Evolutionary conservation across 2,113 vertebrate genomes (phyloP).

Genomic region (Oxygymnocypris stewartii): DNA sequence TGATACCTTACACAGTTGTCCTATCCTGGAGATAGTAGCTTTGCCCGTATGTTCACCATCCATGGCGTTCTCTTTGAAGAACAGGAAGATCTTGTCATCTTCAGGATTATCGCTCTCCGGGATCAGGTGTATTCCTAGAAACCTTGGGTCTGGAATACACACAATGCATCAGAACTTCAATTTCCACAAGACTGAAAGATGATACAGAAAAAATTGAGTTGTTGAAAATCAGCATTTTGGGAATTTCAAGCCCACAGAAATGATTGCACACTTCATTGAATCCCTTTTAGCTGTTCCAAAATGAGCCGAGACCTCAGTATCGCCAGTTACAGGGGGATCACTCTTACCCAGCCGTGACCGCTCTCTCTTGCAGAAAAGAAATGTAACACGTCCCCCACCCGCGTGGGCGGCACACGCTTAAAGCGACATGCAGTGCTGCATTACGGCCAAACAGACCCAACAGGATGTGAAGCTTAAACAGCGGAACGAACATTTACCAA

Average conservation of each 20-base stretch:
- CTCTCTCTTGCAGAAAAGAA: constrained; percentile 56
- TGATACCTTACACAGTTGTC: constrained; percentile 98
- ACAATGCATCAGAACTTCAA: constrained; percentile 18
- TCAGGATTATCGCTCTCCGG: constrained; percentile 97
- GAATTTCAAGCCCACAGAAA: constrained; percentile 47
- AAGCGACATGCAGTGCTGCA: constrained; percentile 68
- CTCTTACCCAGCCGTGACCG: constrained; percentile 53
- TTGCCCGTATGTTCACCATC: constrained; percentile 95
- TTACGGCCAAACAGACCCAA: constrained; percentile 61
- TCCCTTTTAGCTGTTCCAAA: constrained; percentile 42
- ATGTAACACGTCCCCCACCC: constrained; percentile 34
- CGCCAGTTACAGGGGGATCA: constrained; percentile 1
- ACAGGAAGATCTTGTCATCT: constrained; percentile 98
- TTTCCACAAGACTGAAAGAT: constrained; percentile 53
- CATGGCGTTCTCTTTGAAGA: constrained; percentile 97
- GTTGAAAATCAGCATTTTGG: constrained; percentile 52
- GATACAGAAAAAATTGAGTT: constrained; percentile 60
- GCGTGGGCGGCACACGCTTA: constrained; percentile 49
- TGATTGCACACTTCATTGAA: constrained; percentile 9
- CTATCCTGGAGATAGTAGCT: constrained; percentile 94
- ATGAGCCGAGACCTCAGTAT: constrained; percentile 46
- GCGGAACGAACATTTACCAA: constrained; percentile 35
- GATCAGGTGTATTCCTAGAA: constrained; percentile 87
- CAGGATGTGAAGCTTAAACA: constrained; percentile 37
- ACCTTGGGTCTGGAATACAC: constrained; percentile 83